Conservation (phyloP, 2,113 vertebrate genomes). For the Macquaria australasica region DNA sequence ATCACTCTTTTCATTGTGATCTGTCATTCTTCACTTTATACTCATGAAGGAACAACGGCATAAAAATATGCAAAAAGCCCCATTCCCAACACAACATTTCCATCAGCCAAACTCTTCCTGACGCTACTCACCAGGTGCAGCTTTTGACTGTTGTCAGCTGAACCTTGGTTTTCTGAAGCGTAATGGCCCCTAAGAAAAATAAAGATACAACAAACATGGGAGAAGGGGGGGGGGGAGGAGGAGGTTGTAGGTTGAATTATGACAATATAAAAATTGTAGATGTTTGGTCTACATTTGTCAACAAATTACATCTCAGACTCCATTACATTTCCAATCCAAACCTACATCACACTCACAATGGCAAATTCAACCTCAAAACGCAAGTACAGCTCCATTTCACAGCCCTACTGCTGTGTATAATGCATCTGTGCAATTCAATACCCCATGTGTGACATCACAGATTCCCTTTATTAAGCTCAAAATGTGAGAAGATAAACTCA, state of each 20-base stretch:
- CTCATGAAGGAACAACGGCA: neutral
- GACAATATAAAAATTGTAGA: neutral
- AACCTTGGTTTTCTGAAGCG: conserved; percentile 66
- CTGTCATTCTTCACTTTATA: neutral
- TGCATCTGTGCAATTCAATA: neutral
- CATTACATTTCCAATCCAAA: neutral
- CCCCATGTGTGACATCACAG: neutral
- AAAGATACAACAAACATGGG: neutral
- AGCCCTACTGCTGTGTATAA: neutral
- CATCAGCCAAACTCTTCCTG: neutral
- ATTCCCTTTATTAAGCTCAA: neutral
- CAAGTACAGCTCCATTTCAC: neutral
- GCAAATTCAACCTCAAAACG: neutral
- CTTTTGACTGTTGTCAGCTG: conserved; percentile 71
- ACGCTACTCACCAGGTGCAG: conserved; percentile 86
- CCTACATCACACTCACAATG: neutral
- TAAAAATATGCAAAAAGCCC: neutral
- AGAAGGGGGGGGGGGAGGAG: neutral
- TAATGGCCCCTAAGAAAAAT: conserved; percentile 41
- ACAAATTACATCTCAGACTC: neutral
- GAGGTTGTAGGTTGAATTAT: neutral
- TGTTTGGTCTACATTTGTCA: neutral
- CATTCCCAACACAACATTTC: neutral
- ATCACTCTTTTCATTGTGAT: neutral
- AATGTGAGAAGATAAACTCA: conserved; percentile 72